Conservation (phyloP, 2,113 vertebrate genomes). For the Xenus cinereus region DNA sequence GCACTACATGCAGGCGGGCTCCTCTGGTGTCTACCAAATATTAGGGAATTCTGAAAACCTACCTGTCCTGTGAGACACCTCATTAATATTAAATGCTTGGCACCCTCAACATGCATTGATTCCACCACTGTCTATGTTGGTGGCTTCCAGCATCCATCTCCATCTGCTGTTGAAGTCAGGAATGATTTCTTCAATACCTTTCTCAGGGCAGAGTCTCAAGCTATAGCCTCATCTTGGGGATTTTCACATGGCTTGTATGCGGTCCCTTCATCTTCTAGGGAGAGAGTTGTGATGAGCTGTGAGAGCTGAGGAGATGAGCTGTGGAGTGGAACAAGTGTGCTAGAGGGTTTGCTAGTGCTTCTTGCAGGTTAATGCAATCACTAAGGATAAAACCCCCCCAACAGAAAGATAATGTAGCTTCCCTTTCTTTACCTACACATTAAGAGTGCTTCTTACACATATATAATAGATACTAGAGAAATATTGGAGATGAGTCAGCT, state of each 20-base stretch:
- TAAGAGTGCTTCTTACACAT: background rate
- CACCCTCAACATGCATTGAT: background rate
- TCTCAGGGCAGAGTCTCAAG: background rate
- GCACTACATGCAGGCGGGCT: background rate
- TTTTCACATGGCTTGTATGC: background rate
- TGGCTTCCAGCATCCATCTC: background rate
- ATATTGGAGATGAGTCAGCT: background rate
- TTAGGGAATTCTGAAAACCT: background rate
- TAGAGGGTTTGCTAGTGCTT: background rate
- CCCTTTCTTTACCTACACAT: background rate
- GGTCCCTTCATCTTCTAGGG: background rate
- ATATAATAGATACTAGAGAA: constrained; percentile 16
- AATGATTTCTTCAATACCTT: background rate
- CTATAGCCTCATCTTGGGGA: background rate
- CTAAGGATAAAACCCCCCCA: background rate
- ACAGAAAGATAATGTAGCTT: background rate
- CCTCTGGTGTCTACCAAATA: background rate
- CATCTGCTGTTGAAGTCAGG: background rate
- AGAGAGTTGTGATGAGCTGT: background rate
- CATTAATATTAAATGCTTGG: background rate
- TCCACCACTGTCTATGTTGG: background rate
- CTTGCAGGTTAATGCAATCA: constrained; percentile 5
- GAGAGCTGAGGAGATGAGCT: background rate
- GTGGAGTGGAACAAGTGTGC: background rate
- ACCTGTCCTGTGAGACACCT: background rate